Conservation (phyloP, 2,797 vertebrate genomes). For the Champsocephalus esox region DNA sequence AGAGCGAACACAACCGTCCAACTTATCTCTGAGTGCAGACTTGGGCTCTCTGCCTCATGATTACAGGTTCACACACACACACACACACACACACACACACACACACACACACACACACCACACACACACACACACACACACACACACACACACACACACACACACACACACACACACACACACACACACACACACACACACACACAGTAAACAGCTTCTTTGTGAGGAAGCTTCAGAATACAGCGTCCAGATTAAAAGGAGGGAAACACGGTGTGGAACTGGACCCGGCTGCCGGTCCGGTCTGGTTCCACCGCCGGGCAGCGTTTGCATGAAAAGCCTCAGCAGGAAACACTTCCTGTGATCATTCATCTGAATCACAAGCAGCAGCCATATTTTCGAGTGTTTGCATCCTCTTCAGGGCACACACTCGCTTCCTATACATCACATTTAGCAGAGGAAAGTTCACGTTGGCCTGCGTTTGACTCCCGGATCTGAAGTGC, state of each 20-base stretch:
- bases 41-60: conserved; percentile 62
- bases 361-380: conserved; percentile 46
- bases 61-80: conserved; percentile 65
- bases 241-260: conserved; percentile 52
- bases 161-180: too few species aligned
- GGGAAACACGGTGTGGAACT: conserved; percentile 42
- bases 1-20: conserved; percentile 60
- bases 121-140: too few species aligned
- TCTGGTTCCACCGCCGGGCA: conserved; percentile 9
- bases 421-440: conserved; percentile 12
- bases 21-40: conserved; percentile 79
- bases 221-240: conserved; percentile 71
- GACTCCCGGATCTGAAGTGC: conserved; percentile 58
- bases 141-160: too few species aligned
- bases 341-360: conserved; percentile 34
- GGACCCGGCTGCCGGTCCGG: conserved; percentile 39
- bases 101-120: too few species aligned
- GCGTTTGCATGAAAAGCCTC: conserved; percentile 36
- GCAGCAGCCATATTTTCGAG: conserved; percentile 32
- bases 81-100: conserved; percentile 37
- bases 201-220: conserved; percentile 69
- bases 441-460: conserved; percentile 22
- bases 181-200: too few species aligned
- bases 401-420: conserved; percentile 40
- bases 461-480: conserved; percentile 71